Conservation (phyloP, 1,140 invertebrate genomes). For the Drosophila micromelanica region DNA sequence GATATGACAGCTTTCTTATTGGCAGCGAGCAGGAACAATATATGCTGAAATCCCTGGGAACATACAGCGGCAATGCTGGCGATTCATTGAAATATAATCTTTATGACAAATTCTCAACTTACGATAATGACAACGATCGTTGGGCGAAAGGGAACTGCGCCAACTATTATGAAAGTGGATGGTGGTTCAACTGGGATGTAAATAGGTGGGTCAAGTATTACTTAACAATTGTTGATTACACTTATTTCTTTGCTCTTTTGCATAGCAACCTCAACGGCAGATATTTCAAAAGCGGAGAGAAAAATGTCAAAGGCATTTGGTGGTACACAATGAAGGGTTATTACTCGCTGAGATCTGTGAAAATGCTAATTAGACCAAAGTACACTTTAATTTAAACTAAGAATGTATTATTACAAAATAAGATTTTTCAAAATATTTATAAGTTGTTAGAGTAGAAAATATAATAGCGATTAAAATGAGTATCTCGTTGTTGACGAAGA, state of each 20-base stretch:
- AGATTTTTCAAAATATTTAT: background rate
- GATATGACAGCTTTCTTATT: slow-evolving; percentile 88
- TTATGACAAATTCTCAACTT: slow-evolving; percentile 88
- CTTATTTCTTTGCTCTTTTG: background rate
- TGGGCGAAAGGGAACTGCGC: slow-evolving; percentile 88
- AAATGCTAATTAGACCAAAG: slow-evolving; percentile 34
- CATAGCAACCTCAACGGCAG: slow-evolving; percentile 55
- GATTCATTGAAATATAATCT: slow-evolving; percentile 89
- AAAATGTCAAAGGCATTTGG: slow-evolving; percentile 27
- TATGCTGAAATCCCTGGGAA: slow-evolving; percentile 86
- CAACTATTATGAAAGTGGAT: slow-evolving; percentile 86
- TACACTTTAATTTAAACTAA: slow-evolving; percentile 17
- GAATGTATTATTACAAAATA: too few species aligned
- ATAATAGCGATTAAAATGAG: background rate
- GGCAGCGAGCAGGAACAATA: slow-evolving; percentile 87
- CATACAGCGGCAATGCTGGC: slow-evolving; percentile 88
- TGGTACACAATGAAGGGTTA: slow-evolving; percentile 33
- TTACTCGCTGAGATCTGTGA: slow-evolving; percentile 18
- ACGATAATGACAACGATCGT: slow-evolving; percentile 89
- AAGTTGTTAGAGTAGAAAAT: background rate
- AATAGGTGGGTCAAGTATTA: slow-evolving; percentile 33
- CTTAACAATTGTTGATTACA: background rate
- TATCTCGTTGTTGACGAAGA: too few species aligned
- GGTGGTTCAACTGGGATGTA: slow-evolving; percentile 86
- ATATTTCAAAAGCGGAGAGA: slow-evolving; percentile 16